Evolutionary conservation across 1,140 invertebrate species (phyloP), one percentile per base, ranked within the genome.

Genomic region (Hermatobates lingyangjiaoensis): DNA sequence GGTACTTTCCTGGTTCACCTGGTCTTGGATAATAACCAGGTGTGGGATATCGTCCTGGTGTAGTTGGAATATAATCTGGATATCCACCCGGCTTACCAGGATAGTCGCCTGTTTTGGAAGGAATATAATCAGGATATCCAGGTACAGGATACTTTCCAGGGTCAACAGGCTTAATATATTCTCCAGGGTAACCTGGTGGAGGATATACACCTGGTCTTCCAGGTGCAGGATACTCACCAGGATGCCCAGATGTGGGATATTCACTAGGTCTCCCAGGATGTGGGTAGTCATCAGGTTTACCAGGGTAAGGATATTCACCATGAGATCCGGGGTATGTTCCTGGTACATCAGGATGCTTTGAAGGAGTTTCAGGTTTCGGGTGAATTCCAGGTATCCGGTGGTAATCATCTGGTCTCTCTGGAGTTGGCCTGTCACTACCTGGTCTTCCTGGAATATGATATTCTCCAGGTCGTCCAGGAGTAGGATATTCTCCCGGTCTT

Each of bases 191-290:
- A 28, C 23, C 28, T 45, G 20, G 42, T 47, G 30, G 25, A 18
- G 50, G 55, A 42, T 52, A 27, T 51, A 48, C 55, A 26, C 58
- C 56, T 15, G 51, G 52, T 28, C 46, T 51, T 48, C 46, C 55
- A 10, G 39, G 39, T 20, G 39, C 14, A 10, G 39, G 39, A 42
- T 42, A 42, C 18, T 42, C 47, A 2, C 52, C 52, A 38, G 48
- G 47, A 10, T 38, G 25, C 3, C 34, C 51, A 34, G 46, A 10
- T 38, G 48, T 45, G 27, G 51, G 34, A 44, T 49, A 45, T 47
- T 48, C 51, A 3, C 56, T 54, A 5, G 50, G 53, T 25, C 48
- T 27, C 25, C 46, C 56, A 30, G 48, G 34, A 3, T 20, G 5
- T 3, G 47, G 28, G 15, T 26, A 2, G 2, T 20, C 45, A 18